Conservation (phyloP, 2,888 invertebrate species). For the Mamestra brassicae region DNA sequence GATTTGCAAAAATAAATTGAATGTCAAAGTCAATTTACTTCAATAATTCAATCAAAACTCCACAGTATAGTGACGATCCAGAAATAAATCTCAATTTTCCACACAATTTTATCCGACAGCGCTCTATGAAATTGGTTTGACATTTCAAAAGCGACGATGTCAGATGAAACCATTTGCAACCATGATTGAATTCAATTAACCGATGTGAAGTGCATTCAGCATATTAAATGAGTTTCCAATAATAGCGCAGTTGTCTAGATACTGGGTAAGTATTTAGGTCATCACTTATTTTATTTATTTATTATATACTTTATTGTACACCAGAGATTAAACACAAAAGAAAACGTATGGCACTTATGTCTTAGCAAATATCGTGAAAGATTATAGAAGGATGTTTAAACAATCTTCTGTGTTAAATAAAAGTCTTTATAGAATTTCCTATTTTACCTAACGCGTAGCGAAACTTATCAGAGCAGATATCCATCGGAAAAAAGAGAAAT, state of each 20-base stretch:
- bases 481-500: neutral
- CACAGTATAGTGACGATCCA: neutral
- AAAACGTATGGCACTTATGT: too few relatives aligned
- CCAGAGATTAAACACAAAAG: too few relatives aligned
- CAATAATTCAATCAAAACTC: neutral
- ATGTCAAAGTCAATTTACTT: neutral
- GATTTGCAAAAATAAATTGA: too few relatives aligned
- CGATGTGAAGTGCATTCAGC: conserved; percentile 39
- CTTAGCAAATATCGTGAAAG: neutral
- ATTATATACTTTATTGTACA: too few relatives aligned
- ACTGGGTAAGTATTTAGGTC: conserved; percentile 18
- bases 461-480: neutral
- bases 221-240: conserved; percentile 26
- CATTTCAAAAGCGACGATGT: conserved; percentile 44
- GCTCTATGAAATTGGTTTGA: conserved; percentile 39
- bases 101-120: neutral
- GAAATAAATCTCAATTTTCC: neutral
- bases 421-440: too few relatives aligned
- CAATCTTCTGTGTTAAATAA: neutral
- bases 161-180: conserved; percentile 46
- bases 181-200: conserved; percentile 42
- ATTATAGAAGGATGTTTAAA: neutral
- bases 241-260: conserved; percentile 5
- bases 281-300: neutral
- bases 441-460: neutral